Conservation (phyloP, 2,797 vertebrate genomes). For the Mallotus villosus region DNA sequence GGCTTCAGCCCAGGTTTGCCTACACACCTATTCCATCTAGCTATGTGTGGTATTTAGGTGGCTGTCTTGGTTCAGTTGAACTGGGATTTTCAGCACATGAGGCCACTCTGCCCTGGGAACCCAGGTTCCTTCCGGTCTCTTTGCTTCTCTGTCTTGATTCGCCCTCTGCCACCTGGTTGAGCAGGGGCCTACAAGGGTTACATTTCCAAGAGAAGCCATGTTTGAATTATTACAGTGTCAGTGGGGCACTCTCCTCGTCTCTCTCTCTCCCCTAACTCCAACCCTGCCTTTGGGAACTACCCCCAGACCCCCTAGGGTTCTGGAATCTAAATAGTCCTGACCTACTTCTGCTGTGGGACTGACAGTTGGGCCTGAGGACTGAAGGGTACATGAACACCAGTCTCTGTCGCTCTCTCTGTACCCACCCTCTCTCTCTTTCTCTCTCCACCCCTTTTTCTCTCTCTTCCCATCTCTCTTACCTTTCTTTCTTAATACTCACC, state of each 20-base stretch:
- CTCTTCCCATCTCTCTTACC: slow-evolving; percentile 4
- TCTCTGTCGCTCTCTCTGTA: not conserved
- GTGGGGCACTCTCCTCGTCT: slow-evolving; percentile 9
- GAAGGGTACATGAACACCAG: slow-evolving; percentile 30
- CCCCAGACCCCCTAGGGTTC: slow-evolving; percentile 30
- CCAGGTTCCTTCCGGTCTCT: not conserved
- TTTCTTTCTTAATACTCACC: not conserved
- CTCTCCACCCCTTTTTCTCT: not conserved
- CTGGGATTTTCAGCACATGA: not conserved
- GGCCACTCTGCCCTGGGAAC: not conserved
- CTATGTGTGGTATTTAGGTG: not conserved
- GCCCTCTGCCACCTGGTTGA: not conserved
- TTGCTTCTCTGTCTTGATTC: not conserved
- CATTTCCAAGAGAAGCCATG: slow-evolving; percentile 5
- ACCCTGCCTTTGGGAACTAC: slow-evolving; percentile 30
- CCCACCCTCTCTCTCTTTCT: not conserved
- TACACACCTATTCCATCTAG: not conserved
- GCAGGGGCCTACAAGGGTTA: too few relatives aligned
- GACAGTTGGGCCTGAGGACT: slow-evolving; percentile 44
- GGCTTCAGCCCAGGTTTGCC: not conserved
- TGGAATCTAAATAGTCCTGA: slow-evolving; percentile 63
- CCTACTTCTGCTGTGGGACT: slow-evolving; percentile 55
- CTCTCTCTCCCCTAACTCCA: slow-evolving; percentile 36
- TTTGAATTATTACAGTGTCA: slow-evolving; percentile 34
- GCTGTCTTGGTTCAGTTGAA: not conserved